A percentile compares a stretch with the other conserved stretches of the same genome.
phyloP scores from a whole-genome alignment of 1,140 invertebrate species.

The Nasonia vitripennis region DNA sequence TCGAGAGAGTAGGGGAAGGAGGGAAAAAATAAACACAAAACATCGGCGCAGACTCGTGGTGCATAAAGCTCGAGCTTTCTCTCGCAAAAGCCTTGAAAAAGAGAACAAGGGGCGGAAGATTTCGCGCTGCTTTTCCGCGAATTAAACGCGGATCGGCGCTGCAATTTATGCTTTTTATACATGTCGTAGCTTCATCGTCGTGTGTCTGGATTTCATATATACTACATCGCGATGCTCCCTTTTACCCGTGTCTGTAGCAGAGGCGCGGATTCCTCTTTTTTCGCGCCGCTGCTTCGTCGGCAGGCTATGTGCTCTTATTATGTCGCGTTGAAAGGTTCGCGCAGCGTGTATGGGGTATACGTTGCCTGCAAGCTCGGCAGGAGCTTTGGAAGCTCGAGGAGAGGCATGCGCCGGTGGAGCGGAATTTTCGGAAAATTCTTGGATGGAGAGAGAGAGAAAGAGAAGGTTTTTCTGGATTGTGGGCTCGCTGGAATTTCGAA shows the following conservation, averaged over 20 bases:
- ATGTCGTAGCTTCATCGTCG: not conserved
- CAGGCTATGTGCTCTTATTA: not conserved
- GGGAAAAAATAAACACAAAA: too few relatives aligned
- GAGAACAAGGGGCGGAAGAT: not conserved
- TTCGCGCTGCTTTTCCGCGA: conserved; percentile 25
- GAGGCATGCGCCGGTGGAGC: not conserved
- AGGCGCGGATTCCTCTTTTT: not conserved
- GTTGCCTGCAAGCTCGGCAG: not conserved
- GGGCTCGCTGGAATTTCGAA: not conserved
- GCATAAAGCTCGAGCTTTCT: too few relatives aligned
- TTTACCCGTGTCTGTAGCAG: conserved; percentile 27
- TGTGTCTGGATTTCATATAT: conserved; percentile 11
- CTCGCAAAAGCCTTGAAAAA: too few relatives aligned
- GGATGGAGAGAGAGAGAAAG: too few relatives aligned
- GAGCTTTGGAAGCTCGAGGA: not conserved
- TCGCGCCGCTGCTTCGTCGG: not conserved
- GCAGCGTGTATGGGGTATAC: too few relatives aligned
- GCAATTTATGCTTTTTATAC: conserved; percentile 36
- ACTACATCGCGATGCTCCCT: conserved; percentile 24
- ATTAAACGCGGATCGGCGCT: conserved; percentile 28
- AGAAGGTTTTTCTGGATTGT: not conserved
- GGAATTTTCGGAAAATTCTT: not conserved
- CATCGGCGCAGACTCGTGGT: not conserved
- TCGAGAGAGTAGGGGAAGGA: too few relatives aligned
- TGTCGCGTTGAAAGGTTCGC: not conserved